Evolutionary conservation across 2,797 vertebrate species (phyloP), one percentile per base, ranked within the genome.

Genomic region (Miichthys miiuy): DNA sequence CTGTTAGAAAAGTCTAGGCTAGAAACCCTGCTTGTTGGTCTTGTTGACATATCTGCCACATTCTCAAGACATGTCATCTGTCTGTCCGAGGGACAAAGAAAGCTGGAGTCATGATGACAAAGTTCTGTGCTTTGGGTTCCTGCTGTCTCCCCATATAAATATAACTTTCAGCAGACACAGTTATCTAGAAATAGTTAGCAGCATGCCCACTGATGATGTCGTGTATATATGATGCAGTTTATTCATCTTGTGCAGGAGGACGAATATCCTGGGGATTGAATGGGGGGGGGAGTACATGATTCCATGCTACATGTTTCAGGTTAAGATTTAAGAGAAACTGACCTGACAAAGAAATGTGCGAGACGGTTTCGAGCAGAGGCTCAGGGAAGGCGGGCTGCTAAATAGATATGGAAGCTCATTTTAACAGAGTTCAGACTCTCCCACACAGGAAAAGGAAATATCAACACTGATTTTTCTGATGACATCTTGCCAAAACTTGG

Each of bases 51-150:
- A 47, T 54, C 16, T 55, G 11, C 55, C 11, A 54, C 6, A 9
- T 21, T 64, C 30, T 68, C 5, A 8, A 14, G 50, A 50, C 21
- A 65, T 57, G 14, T 25, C 18, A 68, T 34, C 23, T 66, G 16
- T 67, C 27, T 52, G 52, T 73, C 42, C 54, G 48, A 69, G 27
- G 51, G n/a, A 69, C 21, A 54, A 55, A 69, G 23, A 5, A 46
- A 51, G 21, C 38, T 60, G 20, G 18, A 44, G 25, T 60, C 48
- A 44, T 55, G 41, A 55, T 27, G 50, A 27, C 12, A 46, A 41
- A 17, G 6, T 27, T 13, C 30, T 70, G 20, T 34, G 16, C 2
- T 51, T 44, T 69, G 18, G 23, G 25, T 60, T 2, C 10, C 4
- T 5, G 38, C 9, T n/a, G 34, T 18, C 18, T 72, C 7, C 1